A percentile compares a stretch with the other conserved stretches of the same genome.
These are phyloP conservation scores for Drosophila biarmipes DNA, from an alignment of 1,140 invertebrate species.

Conservation along the genomic window DNA sequence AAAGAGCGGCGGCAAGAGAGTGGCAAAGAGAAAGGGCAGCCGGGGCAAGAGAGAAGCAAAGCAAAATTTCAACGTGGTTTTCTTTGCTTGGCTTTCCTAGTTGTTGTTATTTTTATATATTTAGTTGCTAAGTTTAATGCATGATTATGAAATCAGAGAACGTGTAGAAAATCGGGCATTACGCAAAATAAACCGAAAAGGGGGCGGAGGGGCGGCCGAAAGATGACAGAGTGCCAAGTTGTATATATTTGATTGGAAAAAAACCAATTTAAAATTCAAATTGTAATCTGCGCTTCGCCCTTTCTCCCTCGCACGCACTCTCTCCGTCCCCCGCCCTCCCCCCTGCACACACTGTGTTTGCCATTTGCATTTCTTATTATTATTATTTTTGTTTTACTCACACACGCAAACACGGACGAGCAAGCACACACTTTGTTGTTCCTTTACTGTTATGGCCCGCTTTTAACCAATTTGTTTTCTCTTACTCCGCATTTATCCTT, in stretches of 20 bases:
- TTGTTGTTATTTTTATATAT: slow-evolving; percentile 52
- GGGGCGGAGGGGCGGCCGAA: not conserved
- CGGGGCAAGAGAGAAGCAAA: not conserved
- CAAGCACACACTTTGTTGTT: slow-evolving; percentile 20
- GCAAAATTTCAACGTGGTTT: slow-evolving; percentile 70
- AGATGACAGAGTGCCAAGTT: slow-evolving; percentile 13
- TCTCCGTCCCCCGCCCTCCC: not conserved
- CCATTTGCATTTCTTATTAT: slow-evolving; percentile 23
- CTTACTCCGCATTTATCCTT: slow-evolving; percentile 30
- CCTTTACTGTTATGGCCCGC: not conserved
- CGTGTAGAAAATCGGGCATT: slow-evolving; percentile 16
- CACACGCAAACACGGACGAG: slow-evolving; percentile 2
- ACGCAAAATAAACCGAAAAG: slow-evolving; percentile 19
- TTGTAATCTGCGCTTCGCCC: slow-evolving; percentile 25
- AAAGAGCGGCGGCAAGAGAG: slow-evolving; percentile 19
- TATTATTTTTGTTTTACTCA: slow-evolving; percentile 40
- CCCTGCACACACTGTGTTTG: slow-evolving; percentile 24
- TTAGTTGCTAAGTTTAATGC: slow-evolving; percentile 48
- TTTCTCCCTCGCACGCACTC: slow-evolving; percentile 17
- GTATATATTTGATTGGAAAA: slow-evolving; percentile 36
- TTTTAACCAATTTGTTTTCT: slow-evolving; percentile 13
- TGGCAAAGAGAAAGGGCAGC: slow-evolving; percentile 8
- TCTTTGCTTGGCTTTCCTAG: slow-evolving; percentile 20
- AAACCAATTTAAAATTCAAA: slow-evolving; percentile 30
- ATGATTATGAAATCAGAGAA: slow-evolving; percentile 58